These are phyloP conservation scores for Chinchilla lanigera DNA, from an alignment of 2,113 vertebrate species.

Conservation along the genomic window DNA sequence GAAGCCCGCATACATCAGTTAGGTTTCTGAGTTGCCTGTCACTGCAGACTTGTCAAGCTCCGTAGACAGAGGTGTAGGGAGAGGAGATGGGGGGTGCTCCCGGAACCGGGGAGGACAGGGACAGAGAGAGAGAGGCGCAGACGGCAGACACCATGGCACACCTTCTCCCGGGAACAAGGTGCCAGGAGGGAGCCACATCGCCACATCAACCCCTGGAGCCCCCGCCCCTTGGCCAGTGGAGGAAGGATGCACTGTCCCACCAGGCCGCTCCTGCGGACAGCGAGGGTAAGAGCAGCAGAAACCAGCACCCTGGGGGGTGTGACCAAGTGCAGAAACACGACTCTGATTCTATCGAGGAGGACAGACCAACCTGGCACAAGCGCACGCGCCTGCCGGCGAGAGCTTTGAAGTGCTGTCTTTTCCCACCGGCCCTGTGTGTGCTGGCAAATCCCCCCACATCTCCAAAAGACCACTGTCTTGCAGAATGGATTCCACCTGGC, in stretches of 20 bases:
- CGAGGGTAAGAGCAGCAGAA: background rate
- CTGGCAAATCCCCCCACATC: background rate
- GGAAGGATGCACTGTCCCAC: background rate
- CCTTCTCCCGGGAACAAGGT: background rate
- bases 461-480: background rate
- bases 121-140: background rate
- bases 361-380: background rate
- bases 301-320: accelerated
- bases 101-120: background rate
- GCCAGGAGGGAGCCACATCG: too few species aligned
- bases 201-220: background rate
- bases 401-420: background rate
- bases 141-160: background rate
- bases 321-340: background rate
- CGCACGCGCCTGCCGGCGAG: accelerated
- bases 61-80: background rate
- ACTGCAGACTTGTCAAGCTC: background rate
- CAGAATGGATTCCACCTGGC: background rate
- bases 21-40: background rate
- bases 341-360: background rate
- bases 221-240: background rate
- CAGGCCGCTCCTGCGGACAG: background rate
- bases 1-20: background rate
- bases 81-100: background rate
- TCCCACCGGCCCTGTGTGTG: accelerated